Evolutionary conservation across 1,140 invertebrate species (phyloP), one percentile per base, ranked within the genome.

Genomic region (Gryon sp.): DNA sequence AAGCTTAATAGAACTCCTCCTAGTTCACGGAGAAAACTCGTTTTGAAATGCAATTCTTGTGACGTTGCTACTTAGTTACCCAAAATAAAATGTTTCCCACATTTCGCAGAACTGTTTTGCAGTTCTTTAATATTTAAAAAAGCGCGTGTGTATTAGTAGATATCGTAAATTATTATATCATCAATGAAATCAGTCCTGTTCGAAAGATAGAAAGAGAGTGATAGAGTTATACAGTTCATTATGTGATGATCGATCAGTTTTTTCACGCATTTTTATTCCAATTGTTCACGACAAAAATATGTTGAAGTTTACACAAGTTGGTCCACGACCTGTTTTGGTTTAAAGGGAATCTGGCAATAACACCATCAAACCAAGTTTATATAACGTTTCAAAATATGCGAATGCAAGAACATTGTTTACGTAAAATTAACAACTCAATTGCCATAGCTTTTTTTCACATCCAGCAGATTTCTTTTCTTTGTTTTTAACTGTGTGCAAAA

Each of bases 61-160:
- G n/a, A n/a, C n/a, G n/a, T n/a, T n/a, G n/a, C n/a, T n/a, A n/a
- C n/a, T n/a, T n/a, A n/a, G n/a, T n/a, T n/a, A n/a, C n/a, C n/a
- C n/a, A n/a, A n/a, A n/a, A 68, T 45, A 43, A 68, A 57, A 46
- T 7, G 26, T n/a, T n/a, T n/a, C n/a, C n/a, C n/a, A n/a, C n/a
- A n/a, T n/a, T n/a, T n/a, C n/a, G n/a, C n/a, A n/a, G n/a, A n/a
- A n/a, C n/a, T n/a, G n/a, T n/a, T n/a, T n/a, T n/a, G n/a, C n/a
- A n/a, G n/a, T n/a, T n/a, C n/a, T n/a, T n/a, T n/a, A 73, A 73
- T 57, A 57, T 73, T 65, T 59, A 40, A 59, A 59, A 59, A 52
- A 65, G 12, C 24, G 32, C 8, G 9, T 24, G 43, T n/a, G 18
- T 57, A 73, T 63, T 41, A 12, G 12, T 11, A 20, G 7, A 40